Conservation (phyloP, 2,797 vertebrate species). For the Pyrocephalus nanus region DNA sequence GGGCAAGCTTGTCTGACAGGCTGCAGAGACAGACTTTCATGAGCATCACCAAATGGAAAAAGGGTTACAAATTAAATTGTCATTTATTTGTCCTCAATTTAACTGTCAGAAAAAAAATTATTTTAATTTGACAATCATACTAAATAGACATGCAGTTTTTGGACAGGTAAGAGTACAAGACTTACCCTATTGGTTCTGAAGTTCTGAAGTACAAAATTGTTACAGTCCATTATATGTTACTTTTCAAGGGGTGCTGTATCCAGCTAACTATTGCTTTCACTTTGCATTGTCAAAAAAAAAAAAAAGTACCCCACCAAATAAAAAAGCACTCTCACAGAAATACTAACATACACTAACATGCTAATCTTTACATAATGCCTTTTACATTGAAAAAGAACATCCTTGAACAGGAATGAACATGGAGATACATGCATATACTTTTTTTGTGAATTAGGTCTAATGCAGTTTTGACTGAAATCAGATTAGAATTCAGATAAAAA, state of each 20-base stretch:
- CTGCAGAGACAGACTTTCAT: not conserved
- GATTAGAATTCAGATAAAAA: not conserved
- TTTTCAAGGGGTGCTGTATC: not conserved
- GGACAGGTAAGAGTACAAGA: not conserved
- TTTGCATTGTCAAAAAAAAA: not conserved
- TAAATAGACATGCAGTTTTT: not conserved
- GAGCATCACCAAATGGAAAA: not conserved
- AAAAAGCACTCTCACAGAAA: not conserved
- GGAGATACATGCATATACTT: accelerated
- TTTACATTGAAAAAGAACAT: not conserved
- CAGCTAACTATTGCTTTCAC: not conserved
- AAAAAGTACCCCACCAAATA: not conserved
- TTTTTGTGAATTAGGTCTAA: not conserved
- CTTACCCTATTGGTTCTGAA: not conserved
- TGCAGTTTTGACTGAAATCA: not conserved
- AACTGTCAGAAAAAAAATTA: not conserved
- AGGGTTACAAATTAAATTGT: not conserved
- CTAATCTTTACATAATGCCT: not conserved
- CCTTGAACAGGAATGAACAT: not conserved
- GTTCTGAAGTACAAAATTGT: not conserved
- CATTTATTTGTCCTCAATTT: not conserved
- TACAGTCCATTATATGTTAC: not conserved
- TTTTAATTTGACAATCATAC: not conserved
- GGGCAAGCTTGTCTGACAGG: not conserved
- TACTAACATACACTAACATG: not conserved